Evolutionary conservation across 2,888 invertebrate genomes (phyloP), one percentile per base, ranked within the genome.

Genomic region (Ophonus ardosiacus): DNA sequence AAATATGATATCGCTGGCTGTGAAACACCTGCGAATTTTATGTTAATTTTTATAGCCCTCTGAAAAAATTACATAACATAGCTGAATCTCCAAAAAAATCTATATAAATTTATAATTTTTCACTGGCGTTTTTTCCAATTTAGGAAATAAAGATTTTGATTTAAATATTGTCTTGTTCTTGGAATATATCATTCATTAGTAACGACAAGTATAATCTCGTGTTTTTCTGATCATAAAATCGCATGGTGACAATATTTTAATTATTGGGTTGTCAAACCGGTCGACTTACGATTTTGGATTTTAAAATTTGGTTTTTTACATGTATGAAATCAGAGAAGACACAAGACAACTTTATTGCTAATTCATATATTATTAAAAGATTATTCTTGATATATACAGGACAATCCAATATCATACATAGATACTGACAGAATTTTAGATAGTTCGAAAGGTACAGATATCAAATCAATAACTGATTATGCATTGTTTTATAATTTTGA

Each of bases 11-110:
- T 31, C 59, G 17, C 65, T 15, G 68, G 17, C 65, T 15, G 68
- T n/a, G 15, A 65, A 51, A 81, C 81, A 81, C 81, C 81, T 81
- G 81, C 81, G 81, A 81, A 81, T 43, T 40, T 18, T 81, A 81
- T 81, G 81, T 63, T 38, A 81, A 81, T 81, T 81, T 80, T 74
- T 74, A 74, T 74, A 15, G 71, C 71, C 71, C 71, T 74, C 43
- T 74, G 71, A 43, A 13, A 40, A 65, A 81, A 65, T 81, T 81
- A 65, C 81, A 81, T 81, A 65, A 63, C 61, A 79, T 57, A 65
- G 10, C 43, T 43, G 7, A 74, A 43, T 13, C 43, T 51, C 38
- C 71, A 43, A 68, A 68, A 74, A 74, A 74, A 74, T 74, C 43
- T 43, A 74, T 74, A 74, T 74, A 74, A 74, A 74, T 74, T 74